Conservation (phyloP, 1,140 invertebrate genomes). For the Triops cancriformis region DNA sequence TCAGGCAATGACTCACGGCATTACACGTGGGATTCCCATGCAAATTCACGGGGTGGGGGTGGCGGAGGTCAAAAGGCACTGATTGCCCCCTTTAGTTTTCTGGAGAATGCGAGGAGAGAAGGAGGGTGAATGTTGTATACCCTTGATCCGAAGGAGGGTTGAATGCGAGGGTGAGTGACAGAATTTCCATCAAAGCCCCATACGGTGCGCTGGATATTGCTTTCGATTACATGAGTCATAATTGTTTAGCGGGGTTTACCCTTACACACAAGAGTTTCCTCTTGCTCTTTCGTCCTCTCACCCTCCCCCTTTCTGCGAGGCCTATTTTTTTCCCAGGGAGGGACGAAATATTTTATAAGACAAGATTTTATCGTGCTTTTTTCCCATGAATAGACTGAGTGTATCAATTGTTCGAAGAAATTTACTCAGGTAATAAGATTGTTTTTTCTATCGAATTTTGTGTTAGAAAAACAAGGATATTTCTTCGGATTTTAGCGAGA, state of each 20-base stretch:
- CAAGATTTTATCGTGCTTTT: neutral
- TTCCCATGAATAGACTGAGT: neutral
- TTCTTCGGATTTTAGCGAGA: too few species aligned
- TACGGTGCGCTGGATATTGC: constrained; percentile 2
- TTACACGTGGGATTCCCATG: constrained; percentile 12
- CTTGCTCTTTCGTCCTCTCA: too few species aligned
- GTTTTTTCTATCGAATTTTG: too few species aligned
- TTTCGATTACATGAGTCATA: constrained; percentile 11
- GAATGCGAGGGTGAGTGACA: constrained; percentile 4
- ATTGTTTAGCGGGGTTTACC: neutral
- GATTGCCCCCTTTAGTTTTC: neutral
- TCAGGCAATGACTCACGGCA: neutral
- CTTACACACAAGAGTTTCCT: too few species aligned
- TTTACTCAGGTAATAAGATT: neutral
- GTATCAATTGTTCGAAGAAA: neutral
- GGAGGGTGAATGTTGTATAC: neutral
- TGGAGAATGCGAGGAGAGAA: neutral
- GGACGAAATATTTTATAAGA: neutral
- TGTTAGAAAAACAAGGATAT: too few species aligned
- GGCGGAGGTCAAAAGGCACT: neutral
- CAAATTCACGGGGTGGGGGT: neutral
- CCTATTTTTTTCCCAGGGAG: neutral
- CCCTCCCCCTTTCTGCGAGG: neutral
- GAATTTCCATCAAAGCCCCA: constrained; percentile 13
- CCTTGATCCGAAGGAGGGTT: neutral